A percentile compares a stretch with the other conserved stretches of the same genome.
These are phyloP conservation scores for Carposina sasakii DNA, from an alignment of 1,140 invertebrate species.

Conservation along the genomic window DNA sequence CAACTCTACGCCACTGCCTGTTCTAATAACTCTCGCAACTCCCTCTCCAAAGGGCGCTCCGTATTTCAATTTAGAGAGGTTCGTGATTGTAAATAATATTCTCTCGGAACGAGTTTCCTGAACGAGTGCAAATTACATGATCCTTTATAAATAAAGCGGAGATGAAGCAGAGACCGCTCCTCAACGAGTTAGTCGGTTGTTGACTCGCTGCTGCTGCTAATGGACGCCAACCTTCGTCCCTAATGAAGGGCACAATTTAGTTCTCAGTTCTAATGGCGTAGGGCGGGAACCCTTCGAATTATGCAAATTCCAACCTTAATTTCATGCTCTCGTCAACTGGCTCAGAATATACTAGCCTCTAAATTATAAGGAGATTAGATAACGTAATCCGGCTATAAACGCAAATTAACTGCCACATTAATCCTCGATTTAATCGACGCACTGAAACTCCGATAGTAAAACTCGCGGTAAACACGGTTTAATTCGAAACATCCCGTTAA, in stretches of 20 bases:
- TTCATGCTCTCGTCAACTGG: conserved; percentile 14
- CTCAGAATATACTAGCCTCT: conserved; percentile 13
- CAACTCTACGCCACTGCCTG: too few species aligned
- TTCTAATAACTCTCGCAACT: too few species aligned
- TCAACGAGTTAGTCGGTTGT: conserved; percentile 11
- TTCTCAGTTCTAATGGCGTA: conserved; percentile 12
- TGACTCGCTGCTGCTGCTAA: conserved; percentile 2
- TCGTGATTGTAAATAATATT: too few species aligned
- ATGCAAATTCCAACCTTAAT: conserved; percentile 18
- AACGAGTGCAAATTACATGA: too few species aligned
- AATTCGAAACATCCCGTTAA: background rate
- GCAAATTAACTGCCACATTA: conserved; percentile 14
- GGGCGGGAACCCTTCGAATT: conserved; percentile 3
- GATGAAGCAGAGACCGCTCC: background rate
- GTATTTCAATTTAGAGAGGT: too few species aligned
- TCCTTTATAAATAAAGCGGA: too few species aligned
- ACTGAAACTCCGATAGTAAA: conserved; percentile 10
- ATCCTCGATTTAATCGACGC: conserved; percentile 13
- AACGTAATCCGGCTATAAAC: conserved; percentile 15
- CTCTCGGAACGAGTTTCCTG: too few species aligned
- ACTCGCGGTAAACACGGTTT: conserved; percentile 10
- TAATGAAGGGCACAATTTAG: conserved; percentile 15
- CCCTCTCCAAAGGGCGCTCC: too few species aligned
- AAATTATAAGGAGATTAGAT: conserved; percentile 19
- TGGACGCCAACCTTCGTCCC: conserved; percentile 6